Conservation (phyloP, 2,888 invertebrate genomes). For the Clivina fossor region DNA sequence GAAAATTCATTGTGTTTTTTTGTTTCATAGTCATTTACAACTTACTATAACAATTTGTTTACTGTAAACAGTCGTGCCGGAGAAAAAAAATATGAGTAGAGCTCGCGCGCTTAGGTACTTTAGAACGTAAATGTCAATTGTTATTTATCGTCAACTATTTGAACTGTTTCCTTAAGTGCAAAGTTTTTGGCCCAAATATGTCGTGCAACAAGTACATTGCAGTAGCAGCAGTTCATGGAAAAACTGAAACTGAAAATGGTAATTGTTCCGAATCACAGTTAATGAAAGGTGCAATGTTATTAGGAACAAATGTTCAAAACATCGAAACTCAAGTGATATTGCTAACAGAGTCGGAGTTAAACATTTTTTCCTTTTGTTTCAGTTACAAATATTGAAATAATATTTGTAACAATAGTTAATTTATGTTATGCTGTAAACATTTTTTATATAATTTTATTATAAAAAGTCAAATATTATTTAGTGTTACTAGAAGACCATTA, state of each 20-base stretch:
- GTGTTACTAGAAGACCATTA: too few relatives aligned
- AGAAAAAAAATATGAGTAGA: not conserved
- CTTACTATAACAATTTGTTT: too few relatives aligned
- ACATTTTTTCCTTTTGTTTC: too few relatives aligned
- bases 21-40: not conserved
- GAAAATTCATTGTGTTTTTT: not conserved
- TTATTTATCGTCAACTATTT: constrained; percentile 2
- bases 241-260: constrained; percentile 27
- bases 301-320: constrained; percentile 27
- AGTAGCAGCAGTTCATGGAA: constrained; percentile 19
- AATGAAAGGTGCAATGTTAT: constrained; percentile 34
- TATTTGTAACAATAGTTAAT: too few relatives aligned
- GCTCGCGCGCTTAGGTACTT: not conserved
- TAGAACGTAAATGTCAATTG: not conserved
- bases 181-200: constrained; percentile 7
- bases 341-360: constrained; percentile 1
- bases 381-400: too few relatives aligned
- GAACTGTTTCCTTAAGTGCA: constrained; percentile 1
- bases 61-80: not conserved
- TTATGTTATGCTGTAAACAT: too few relatives aligned
- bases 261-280: constrained; percentile 32
- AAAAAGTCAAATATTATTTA: too few relatives aligned
- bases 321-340: constrained; percentile 22
- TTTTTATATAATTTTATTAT: too few relatives aligned
- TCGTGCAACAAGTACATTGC: constrained; percentile 29